Base-by-base conservation (phyloP, 2,888 invertebrate species). In the Netelia fuscicornis region DNA sequence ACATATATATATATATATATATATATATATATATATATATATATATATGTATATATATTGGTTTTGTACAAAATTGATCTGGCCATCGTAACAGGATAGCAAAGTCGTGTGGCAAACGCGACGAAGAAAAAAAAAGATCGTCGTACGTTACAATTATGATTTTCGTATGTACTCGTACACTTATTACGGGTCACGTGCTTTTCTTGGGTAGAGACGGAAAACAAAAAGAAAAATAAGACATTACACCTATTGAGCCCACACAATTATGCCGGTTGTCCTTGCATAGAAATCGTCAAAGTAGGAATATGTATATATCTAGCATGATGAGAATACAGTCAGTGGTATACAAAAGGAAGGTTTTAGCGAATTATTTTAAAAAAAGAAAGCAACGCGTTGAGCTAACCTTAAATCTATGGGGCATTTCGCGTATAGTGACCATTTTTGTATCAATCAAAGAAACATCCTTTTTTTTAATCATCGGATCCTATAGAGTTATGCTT, bases 31-130 rank as follows among this genome's bases (percentile, higher is more conserved):
- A 20, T 1, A 20, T 20, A 20, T 30, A 1, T 54, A 42, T 42
- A 52, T 54, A 84, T 75, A 37, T 68, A 37, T 37, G 8, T 20
- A 20, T 20, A 20, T 84, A 65, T 60, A 82, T 86, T 68, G 81
- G 89, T 87, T 91, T 90, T 91, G 90, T 91, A 91, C 90, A 92
- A 91, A 90, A 90, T 86, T 89, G 87, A 89, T 89, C 83, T 86
- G 86, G 86, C 88, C 81, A 89, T 82, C 60, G n/a, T 52, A 54
- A 25, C 62, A 84, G 87, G 79, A 88, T 86, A 80, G 85, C 84
- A 77, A 65, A 86, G 78, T 85, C 83, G 75, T 65, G 52, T 48
- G 44, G 37, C 20, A 54, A 17, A 75, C 54, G 58, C 71, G 58
- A 70, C 75, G 74, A 56, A 62, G 64, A 23, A 23, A 65, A 58